These are phyloP conservation scores for Platycnemis pennipes DNA, from an alignment of 2,888 invertebrate species.

Conservation along the genomic window DNA sequence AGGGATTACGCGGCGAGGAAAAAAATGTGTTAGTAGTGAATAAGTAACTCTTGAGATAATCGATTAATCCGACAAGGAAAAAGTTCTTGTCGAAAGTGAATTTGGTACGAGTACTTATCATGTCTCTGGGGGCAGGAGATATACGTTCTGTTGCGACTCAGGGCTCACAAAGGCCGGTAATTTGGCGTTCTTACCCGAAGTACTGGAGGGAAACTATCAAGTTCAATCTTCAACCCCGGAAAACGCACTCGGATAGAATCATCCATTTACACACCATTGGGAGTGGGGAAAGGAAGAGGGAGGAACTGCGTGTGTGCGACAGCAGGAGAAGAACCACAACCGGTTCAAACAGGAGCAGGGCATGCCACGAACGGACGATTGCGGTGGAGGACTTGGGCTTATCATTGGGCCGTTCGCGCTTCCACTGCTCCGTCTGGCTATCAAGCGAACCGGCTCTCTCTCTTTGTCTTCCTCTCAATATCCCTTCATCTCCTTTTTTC, in stretches of 20 bases:
- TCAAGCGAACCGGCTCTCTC: slow-evolving; percentile 33
- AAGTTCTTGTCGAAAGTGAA: background rate
- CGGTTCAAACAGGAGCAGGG: background rate
- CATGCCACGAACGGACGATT: background rate
- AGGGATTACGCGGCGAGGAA: background rate
- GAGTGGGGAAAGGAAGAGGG: background rate
- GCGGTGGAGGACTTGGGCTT: background rate
- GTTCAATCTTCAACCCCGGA: background rate
- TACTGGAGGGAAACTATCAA: slow-evolving; percentile 5
- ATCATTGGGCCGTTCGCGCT: slow-evolving; percentile 39
- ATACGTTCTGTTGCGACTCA: background rate
- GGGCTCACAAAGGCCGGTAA: background rate
- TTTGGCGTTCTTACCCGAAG: background rate
- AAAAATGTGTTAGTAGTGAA: background rate
- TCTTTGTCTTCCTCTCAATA: background rate
- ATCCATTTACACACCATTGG: background rate
- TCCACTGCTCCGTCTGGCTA: slow-evolving; percentile 9
- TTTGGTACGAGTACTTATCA: background rate
- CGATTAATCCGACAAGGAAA: too few species aligned
- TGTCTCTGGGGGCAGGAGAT: background rate
- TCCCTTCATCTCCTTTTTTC: background rate
- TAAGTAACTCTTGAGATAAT: too few species aligned
- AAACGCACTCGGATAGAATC: background rate
- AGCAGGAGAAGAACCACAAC: background rate
- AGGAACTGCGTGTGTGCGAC: background rate